Evolutionary conservation across 2,113 vertebrate genomes (phyloP), one percentile per base, ranked within the genome.

Genomic region (Poeciliopsis prolifica): DNA sequence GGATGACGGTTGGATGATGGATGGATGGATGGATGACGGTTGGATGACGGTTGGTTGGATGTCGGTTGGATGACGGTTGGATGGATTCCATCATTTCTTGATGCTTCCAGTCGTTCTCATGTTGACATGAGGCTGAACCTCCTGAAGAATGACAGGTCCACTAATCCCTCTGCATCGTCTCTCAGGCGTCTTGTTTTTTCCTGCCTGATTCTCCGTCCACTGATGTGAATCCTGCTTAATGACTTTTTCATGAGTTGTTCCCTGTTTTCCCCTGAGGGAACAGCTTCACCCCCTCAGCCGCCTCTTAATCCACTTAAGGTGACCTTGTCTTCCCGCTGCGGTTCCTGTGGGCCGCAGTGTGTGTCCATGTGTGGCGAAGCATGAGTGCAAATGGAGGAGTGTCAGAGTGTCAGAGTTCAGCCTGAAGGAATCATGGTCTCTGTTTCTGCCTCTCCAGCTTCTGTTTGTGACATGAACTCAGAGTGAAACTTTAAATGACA

Each of bases 181-280:
- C 72, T 61, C 63, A 72, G 65, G 77, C 62, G 83, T 78, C 30
- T 71, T 68, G 71, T 48, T 70, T 60, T 1, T 70, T 82, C 73
- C 37, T 63, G 74, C n/a, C 78, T 29, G 62, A n/a, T 71, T 75
- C 85, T 68, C 83, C 86, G 40, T 81, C 80, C 85, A 81, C 71
- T 77, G 83, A 90, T 87, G 87, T 89, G 85, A 87, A 88, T 90
- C 87, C 80, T 83, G 86, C 74, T 87, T 88, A 90, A 91, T 91
- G 89, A 91, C 88, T 86, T 89, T 91, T 91, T 90, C 87, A 87
- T 86, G 85, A 89, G 70, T 89, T 78, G 80, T 82, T 86, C 74
- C 78, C 77, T 77, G 61, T 82, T 84, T 84, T 76, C 11, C 1
- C 83, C 88, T 15, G 22, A 68, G 86, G 87, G 91, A 82, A 79